phyloP scores from a whole-genome alignment of 2,113 vertebrate species.

The Stegostoma tigrinum region DNA sequence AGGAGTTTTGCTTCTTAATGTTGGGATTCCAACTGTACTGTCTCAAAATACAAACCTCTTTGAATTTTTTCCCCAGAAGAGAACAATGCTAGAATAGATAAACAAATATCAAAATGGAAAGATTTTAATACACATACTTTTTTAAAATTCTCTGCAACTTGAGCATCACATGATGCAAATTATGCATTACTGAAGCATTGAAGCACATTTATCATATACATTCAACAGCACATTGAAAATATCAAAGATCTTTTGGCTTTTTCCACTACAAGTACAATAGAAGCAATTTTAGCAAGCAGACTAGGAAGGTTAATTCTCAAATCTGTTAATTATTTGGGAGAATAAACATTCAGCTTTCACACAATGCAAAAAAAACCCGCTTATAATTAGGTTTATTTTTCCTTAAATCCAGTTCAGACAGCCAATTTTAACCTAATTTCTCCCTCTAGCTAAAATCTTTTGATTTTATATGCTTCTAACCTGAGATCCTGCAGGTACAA shows the following conservation, averaged over 20 bases:
- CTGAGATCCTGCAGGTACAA: not conserved
- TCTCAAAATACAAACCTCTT: not conserved
- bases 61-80: not conserved
- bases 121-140: not conserved
- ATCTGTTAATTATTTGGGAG: not conserved
- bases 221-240: conserved; percentile 5
- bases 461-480: not conserved
- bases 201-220: conserved; percentile 20
- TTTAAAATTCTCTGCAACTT: not conserved
- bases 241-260: conserved; percentile 1
- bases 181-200: conserved; percentile 23
- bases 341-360: not conserved
- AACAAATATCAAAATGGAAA: not conserved
- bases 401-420: not conserved
- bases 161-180: conserved; percentile 24
- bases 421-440: not conserved
- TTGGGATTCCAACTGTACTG: not conserved
- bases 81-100: not conserved
- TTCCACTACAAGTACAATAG: not conserved
- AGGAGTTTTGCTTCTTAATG: not conserved
- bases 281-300: not conserved
- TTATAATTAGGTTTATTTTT: not conserved
- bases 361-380: not conserved
- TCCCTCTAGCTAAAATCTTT: not conserved
- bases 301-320: not conserved